Evolutionary conservation across 2,888 invertebrate genomes (phyloP), one percentile per base, ranked within the genome.

Genomic region (Apomyelois bistriatella): DNA sequence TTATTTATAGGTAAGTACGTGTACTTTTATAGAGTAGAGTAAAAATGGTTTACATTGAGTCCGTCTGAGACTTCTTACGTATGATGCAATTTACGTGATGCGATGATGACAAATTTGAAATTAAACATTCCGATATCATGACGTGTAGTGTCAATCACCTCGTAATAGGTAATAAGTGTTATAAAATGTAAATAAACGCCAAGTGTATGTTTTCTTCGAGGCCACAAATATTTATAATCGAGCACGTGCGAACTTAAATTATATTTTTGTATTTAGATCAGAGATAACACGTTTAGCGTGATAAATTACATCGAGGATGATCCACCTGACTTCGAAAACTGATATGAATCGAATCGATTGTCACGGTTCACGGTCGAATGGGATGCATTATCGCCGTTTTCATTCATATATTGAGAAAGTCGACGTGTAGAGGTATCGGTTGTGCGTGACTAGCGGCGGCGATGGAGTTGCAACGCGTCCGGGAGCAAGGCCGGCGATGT

Each of bases 401-500:
- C 79, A 82, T 82, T 82, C 79, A 82, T 76, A 69, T 62, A 74
- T 71, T 65, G 70, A 77, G 79, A 74, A 75, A 79, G 76, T 77
- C 66, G 70, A 78, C 77, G 74, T 77, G 64, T 69, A 61, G 65
- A 66, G 68, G 66, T 64, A 73, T 76, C 71, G 73, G 72, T 74
- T 70, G 76, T 79, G 82, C 82, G 84, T 79, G 84, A 79, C 76
- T 72, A 64, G 66, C 59, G 62, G 62, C 55, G 60, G 22, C 22
- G 22, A 5, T 3, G 56, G n/a, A n/a, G n/a, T n/a, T 76, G 78
- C 77, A 73, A 66, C 65, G 66, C 68, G 70, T 65, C 71, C 76
- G 75, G 86, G 85, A 82, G 78, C 87, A 82, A 86, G 88, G 89
- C 84, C 88, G 85, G 58, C 74, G 64, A 64, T 89, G 89, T 89